Percentiles rank a stretch among this genome's conserved stretches.
Conservation (phyloP, 2,113 vertebrate species). For the Peucedramus taeniatus region DNA sequence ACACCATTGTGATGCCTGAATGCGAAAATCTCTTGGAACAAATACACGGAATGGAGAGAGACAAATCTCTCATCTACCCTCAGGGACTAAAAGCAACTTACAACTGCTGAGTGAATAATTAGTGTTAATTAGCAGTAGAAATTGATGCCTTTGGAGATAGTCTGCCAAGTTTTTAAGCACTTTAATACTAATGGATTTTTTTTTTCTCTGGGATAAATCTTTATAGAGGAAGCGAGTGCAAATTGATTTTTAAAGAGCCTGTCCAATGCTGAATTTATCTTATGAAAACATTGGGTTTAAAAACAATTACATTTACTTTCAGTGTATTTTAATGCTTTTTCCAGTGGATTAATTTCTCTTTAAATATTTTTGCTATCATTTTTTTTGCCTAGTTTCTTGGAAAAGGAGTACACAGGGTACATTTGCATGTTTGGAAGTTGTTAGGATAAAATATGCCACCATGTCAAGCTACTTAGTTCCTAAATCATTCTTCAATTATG, state of each 20-base stretch:
- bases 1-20: background rate
- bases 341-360: constrained; percentile 27
- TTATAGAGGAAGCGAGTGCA: constrained; percentile 67
- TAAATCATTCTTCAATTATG: constrained; percentile 47
- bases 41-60: constrained; percentile 52
- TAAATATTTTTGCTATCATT: constrained; percentile 29
- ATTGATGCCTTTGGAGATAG: constrained; percentile 78
- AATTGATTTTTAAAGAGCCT: constrained; percentile 78
- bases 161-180: constrained; percentile 78
- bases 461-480: constrained; percentile 28
- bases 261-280: constrained; percentile 70
- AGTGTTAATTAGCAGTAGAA: constrained; percentile 76
- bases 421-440: background rate
- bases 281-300: constrained; percentile 64
- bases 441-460: constrained; percentile 28
- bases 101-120: constrained; percentile 79
- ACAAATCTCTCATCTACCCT: constrained; percentile 63
- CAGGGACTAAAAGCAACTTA: constrained; percentile 66
- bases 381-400: background rate
- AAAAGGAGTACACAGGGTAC: background rate
- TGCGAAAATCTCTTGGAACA: constrained; percentile 46
- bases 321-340: constrained; percentile 49
- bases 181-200: constrained; percentile 77
- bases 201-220: constrained; percentile 71
- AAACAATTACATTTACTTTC: constrained; percentile 68